phyloP scores from a whole-genome alignment of 2,888 invertebrate genomes.

The Biston betularia region DNA sequence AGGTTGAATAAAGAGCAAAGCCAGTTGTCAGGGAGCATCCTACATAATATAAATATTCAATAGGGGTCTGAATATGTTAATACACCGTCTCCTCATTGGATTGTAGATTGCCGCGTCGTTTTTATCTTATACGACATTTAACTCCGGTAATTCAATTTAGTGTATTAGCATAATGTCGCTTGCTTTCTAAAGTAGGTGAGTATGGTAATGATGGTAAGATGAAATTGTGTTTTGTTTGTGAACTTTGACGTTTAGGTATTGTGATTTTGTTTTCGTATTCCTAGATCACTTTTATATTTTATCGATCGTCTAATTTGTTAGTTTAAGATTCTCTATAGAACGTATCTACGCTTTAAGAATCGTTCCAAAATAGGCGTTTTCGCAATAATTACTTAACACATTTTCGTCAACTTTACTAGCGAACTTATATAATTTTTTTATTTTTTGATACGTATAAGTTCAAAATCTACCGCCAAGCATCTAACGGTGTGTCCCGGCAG shows the following conservation, averaged over 20 bases:
- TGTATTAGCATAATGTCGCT: conserved; percentile 83
- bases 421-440: no score
- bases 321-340: no score
- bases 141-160: conserved; percentile 86
- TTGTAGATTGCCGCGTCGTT: conserved; percentile 85
- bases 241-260: conserved; percentile 53
- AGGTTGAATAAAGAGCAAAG: conserved; percentile 72
- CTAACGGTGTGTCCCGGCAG: no score
- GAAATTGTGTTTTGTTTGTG: conserved; percentile 51
- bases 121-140: conserved; percentile 87
- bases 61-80: conserved; percentile 84
- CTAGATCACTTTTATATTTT: neutral
- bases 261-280: conserved; percentile 37
- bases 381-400: no score
- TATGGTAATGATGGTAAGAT: conserved; percentile 71
- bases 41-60: conserved; percentile 82
- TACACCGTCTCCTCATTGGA: conserved; percentile 82
- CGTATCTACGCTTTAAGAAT: no score
- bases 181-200: conserved; percentile 82
- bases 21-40: conserved; percentile 57
- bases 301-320: no score
- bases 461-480: no score
- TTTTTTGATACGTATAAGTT: no score
- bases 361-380: no score
- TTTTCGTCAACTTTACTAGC: no score